Evolutionary conservation across 2,113 vertebrate genomes (phyloP).

Genomic region (Sander lucioperca): DNA sequence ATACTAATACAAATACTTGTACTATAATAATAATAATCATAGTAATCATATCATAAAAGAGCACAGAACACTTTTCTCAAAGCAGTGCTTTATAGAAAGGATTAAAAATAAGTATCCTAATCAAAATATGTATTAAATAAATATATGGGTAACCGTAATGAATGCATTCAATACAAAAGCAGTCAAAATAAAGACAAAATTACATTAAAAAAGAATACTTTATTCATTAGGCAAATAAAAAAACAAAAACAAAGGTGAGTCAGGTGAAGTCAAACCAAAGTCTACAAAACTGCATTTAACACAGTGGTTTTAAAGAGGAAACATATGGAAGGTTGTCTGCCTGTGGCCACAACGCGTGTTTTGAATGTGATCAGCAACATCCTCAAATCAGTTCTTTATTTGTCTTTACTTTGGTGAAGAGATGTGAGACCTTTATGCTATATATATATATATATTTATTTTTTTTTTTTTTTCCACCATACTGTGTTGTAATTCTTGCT

Average conservation of each 20-base stretch:
- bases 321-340: neutral
- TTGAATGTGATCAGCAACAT: neutral
- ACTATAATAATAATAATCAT: constrained; percentile 18
- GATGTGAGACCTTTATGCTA: too few relatives aligned
- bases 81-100: neutral
- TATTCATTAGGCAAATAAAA: neutral
- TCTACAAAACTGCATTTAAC: neutral
- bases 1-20: constrained; percentile 9
- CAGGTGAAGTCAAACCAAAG: neutral
- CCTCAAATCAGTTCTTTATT: too few relatives aligned
- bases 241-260: neutral
- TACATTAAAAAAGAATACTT: too few relatives aligned
- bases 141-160: too few relatives aligned
- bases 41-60: neutral
- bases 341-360: neutral
- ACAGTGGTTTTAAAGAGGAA: neutral
- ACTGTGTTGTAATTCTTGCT: too few relatives aligned
- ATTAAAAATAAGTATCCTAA: neutral
- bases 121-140: neutral
- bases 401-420: too few relatives aligned
- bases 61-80: neutral
- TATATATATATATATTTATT: too few relatives aligned
- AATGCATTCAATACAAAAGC: neutral
- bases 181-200: neutral
- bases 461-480: too few relatives aligned